Evolutionary conservation across 2,888 invertebrate genomes (phyloP).

Genomic region (Digitonthophagus gazella): DNA sequence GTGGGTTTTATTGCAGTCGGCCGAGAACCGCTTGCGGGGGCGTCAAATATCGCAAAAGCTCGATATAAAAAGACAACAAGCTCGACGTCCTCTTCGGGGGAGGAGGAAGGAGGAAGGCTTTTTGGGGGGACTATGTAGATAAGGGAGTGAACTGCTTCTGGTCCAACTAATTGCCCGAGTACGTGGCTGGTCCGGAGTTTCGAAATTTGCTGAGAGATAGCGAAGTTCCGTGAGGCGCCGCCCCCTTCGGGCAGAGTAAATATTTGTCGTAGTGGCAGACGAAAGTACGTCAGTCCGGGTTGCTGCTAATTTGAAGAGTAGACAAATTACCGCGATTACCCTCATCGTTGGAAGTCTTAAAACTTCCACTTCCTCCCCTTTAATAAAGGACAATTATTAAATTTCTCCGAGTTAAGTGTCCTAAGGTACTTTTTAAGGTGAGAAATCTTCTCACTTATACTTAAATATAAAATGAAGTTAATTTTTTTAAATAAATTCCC

Average conservation of each 20-base stretch:
- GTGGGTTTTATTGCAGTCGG: conserved; percentile 4
- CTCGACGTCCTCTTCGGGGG: background rate
- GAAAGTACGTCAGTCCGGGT: background rate
- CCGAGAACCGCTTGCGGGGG: too few relatives aligned
- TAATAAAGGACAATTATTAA: background rate
- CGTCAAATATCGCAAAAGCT: too few relatives aligned
- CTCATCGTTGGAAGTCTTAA: background rate
- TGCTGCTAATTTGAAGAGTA: background rate
- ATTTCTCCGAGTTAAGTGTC: background rate
- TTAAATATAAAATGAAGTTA: background rate
- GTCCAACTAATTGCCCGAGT: background rate
- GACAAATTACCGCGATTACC: background rate
- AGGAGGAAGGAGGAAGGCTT: too few relatives aligned
- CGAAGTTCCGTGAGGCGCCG: background rate
- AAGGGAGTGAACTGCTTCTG: background rate
- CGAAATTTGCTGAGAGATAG: background rate
- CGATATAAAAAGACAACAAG: background rate
- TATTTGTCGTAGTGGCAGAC: background rate
- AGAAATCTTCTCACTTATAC: too few relatives aligned
- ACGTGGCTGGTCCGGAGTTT: background rate
- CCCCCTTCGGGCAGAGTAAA: background rate
- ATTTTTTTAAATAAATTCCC: background rate
- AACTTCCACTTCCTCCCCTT: background rate
- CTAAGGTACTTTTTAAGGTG: background rate
- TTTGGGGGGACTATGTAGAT: background rate